phyloP scores from a whole-genome alignment of 2,888 invertebrate genomes.

The Drosophila yooni region DNA sequence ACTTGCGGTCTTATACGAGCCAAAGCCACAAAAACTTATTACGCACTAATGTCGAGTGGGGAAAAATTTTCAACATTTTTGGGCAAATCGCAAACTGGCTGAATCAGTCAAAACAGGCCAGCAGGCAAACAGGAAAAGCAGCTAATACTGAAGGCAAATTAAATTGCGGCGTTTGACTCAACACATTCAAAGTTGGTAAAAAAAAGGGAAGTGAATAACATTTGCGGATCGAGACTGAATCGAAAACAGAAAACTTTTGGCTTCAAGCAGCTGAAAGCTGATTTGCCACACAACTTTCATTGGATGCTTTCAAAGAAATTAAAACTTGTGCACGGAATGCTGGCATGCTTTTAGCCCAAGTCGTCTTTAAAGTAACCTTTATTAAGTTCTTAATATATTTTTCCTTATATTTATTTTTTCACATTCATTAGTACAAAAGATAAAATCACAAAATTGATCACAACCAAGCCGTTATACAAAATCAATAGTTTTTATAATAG shows the following conservation, averaged over 20 bases:
- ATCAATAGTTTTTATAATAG: no score
- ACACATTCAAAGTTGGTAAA: conserved; percentile 30
- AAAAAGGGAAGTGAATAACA: conserved; percentile 19
- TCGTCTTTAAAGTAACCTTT: conserved; percentile 3
- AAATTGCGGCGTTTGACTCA: conserved; percentile 60
- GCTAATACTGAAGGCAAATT: conserved; percentile 60
- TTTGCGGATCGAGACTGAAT: conserved; percentile 30
- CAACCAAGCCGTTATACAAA: no score
- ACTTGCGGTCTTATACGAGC: conserved; percentile 42
- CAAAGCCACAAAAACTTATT: conserved; percentile 63
- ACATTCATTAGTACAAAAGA: not conserved
- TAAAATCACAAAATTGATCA: no score
- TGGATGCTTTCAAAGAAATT: conserved; percentile 31
- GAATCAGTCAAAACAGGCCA: conserved; percentile 6
- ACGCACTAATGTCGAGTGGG: conserved; percentile 18
- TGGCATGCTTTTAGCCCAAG: conserved; percentile 38
- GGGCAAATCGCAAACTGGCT: conserved; percentile 14
- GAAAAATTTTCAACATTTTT: conserved; percentile 18
- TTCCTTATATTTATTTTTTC: not conserved
- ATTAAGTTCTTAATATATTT: conserved; percentile 1
- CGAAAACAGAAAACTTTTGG: conserved; percentile 23
- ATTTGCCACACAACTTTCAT: conserved; percentile 33
- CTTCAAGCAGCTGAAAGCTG: conserved; percentile 12
- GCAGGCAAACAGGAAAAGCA: conserved; percentile 8
- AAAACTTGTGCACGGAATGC: conserved; percentile 26